These are phyloP conservation scores for Sapayoa aenigma DNA, from an alignment of 2,113 vertebrate species.

Conservation along the genomic window DNA sequence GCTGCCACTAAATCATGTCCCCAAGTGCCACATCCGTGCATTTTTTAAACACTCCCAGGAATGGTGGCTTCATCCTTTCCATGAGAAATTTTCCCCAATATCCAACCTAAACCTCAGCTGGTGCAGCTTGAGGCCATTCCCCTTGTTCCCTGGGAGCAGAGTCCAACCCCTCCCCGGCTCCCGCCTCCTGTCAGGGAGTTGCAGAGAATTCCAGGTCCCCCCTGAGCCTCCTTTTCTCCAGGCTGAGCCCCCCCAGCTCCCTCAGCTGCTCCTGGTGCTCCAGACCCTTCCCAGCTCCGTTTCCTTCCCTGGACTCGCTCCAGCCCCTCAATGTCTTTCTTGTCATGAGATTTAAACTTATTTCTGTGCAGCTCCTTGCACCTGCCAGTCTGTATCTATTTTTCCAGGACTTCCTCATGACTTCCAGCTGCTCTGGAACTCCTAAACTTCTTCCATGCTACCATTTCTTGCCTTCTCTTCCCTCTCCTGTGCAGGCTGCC, in stretches of 20 bases:
- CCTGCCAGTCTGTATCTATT: fast-evolving
- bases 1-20: not conserved
- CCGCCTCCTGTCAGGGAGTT: not conserved
- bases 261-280: not conserved
- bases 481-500: not conserved
- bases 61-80: not conserved
- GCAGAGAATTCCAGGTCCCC: no score
- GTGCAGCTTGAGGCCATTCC: not conserved
- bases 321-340: not conserved
- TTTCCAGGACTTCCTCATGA: not conserved
- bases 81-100: not conserved
- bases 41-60: not conserved
- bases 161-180: not conserved
- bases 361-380: not conserved
- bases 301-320: not conserved
- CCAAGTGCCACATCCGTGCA: not conserved
- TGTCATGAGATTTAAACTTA: not conserved
- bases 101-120: not conserved
- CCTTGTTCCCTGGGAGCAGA: not conserved
- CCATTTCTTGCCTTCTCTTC: not conserved
- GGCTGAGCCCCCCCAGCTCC: not conserved
- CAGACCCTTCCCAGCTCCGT: not conserved
- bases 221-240: not conserved
- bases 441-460: not conserved
- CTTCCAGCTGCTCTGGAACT: not conserved